Conservation (phyloP, 2,888 invertebrate species). For the Lingula anatina region DNA sequence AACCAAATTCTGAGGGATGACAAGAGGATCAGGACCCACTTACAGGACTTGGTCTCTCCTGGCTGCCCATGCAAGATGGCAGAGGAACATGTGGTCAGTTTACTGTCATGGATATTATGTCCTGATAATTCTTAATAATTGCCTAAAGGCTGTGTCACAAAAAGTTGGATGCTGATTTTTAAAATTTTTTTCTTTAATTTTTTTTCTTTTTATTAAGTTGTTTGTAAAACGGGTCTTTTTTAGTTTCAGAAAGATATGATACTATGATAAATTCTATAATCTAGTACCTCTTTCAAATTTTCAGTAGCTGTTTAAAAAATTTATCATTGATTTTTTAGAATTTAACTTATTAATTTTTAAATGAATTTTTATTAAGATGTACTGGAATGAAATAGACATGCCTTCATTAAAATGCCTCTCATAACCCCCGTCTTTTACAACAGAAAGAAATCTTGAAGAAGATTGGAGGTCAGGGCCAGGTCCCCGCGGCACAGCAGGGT, state of each 20-base stretch:
- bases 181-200: background rate
- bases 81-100: constrained; percentile 71
- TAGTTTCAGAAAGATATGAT: background rate
- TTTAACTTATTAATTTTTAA: too few species aligned
- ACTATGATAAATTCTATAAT: too few species aligned
- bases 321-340: too few species aligned
- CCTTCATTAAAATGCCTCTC: background rate
- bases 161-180: background rate
- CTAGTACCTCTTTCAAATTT: too few species aligned
- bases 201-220: background rate
- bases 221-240: background rate
- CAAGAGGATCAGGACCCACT: constrained; percentile 61
- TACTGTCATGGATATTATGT: background rate
- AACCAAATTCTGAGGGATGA: constrained; percentile 57
- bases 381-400: too few species aligned
- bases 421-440: too few species aligned
- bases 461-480: constrained; percentile 71
- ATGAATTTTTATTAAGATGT: too few species aligned
- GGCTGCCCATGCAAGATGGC: constrained; percentile 87
- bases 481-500: constrained; percentile 89
- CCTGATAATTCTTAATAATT: background rate
- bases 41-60: constrained; percentile 82
- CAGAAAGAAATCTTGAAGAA: constrained; percentile 81
- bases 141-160: background rate
- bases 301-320: too few species aligned